Conservation (phyloP, 1,140 invertebrate genomes). For the Listronotus bonariensis region DNA sequence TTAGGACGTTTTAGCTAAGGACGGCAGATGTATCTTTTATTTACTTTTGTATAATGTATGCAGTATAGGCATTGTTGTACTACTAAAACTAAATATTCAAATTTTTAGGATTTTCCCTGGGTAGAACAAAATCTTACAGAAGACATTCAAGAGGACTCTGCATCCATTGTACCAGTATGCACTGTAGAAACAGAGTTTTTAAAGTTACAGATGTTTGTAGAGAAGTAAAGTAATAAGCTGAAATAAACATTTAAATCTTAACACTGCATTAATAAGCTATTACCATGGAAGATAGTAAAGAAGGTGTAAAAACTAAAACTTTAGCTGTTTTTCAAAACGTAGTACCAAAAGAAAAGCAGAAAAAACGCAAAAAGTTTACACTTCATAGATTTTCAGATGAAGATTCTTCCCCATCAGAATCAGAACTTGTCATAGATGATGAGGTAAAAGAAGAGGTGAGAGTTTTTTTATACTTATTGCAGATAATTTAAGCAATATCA, state of each 20-base stretch:
- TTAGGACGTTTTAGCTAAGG: too few relatives aligned
- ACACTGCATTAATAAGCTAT: background rate
- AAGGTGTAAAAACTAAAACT: conserved; percentile 41
- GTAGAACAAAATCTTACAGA: conserved; percentile 36
- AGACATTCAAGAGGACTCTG: conserved; percentile 5
- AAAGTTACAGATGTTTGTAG: conserved; percentile 44
- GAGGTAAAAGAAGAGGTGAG: conserved; percentile 23
- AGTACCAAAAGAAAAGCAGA: conserved; percentile 31
- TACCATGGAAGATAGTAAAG: conserved; percentile 24
- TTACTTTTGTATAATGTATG: too few relatives aligned
- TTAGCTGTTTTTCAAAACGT: conserved; percentile 51
- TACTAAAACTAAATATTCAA: too few relatives aligned
- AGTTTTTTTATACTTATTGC: too few relatives aligned
- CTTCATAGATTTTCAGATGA: conserved; percentile 28
- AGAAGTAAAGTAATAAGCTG: conserved; percentile 27
- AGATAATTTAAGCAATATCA: too few relatives aligned
- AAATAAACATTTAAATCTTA: too few relatives aligned
- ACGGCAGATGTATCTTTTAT: too few relatives aligned
- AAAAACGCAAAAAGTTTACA: conserved; percentile 30
- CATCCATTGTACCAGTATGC: conserved; percentile 45
- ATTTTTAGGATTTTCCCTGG: conserved; percentile 46
- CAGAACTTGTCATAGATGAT: conserved; percentile 44
- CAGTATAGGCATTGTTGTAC: too few relatives aligned
- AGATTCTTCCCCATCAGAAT: conserved; percentile 41
- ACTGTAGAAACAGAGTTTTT: conserved; percentile 38